A percentile compares a stretch with the other conserved stretches of the same genome.
These are phyloP conservation scores for Coelopa frigida DNA, from an alignment of 1,140 invertebrate species.

Conservation along the genomic window DNA sequence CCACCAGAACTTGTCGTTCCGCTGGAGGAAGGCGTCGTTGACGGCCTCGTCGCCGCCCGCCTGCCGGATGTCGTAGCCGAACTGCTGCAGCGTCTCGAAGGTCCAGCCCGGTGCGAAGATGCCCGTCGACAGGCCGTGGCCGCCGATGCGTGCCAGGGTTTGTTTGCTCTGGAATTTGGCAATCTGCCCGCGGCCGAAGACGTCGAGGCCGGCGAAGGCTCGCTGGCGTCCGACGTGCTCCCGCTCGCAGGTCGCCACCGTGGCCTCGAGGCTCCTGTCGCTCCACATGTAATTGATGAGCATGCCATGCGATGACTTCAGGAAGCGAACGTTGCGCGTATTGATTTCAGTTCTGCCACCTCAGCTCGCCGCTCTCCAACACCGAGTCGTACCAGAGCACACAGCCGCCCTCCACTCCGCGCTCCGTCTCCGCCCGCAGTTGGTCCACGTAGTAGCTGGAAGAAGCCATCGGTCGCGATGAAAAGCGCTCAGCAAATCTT, in stretches of 20 bases:
- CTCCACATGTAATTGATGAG: conserved; percentile 94
- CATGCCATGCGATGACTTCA: conserved; percentile 84
- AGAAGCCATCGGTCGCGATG: background rate
- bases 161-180: conserved; percentile 77
- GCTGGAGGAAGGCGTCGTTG: conserved; percentile 52
- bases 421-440: conserved; percentile 58
- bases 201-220: conserved; percentile 89
- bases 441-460: conserved; percentile 58
- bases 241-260: conserved; percentile 45
- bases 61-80: conserved; percentile 30
- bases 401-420: conserved; percentile 52
- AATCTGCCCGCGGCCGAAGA: conserved; percentile 79
- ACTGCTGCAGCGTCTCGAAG: conserved; percentile 53
- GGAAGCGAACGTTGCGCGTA: conserved; percentile 74
- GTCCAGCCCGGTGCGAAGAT: conserved; percentile 94
- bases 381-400: conserved; percentile 98
- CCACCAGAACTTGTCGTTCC: conserved; percentile 75
- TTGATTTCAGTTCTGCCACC: conserved; percentile 94
- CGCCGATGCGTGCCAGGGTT: conserved; percentile 61
- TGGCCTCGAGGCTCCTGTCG: conserved; percentile 53
- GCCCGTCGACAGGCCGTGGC: conserved; percentile 69
- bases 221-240: conserved; percentile 55
- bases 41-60: conserved; percentile 33
- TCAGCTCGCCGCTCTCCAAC: conserved; percentile 63
- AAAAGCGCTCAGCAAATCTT: too few relatives aligned